Evolutionary conservation across 2,797 vertebrate species (phyloP).

Genomic region (Girardinus metallicus): DNA sequence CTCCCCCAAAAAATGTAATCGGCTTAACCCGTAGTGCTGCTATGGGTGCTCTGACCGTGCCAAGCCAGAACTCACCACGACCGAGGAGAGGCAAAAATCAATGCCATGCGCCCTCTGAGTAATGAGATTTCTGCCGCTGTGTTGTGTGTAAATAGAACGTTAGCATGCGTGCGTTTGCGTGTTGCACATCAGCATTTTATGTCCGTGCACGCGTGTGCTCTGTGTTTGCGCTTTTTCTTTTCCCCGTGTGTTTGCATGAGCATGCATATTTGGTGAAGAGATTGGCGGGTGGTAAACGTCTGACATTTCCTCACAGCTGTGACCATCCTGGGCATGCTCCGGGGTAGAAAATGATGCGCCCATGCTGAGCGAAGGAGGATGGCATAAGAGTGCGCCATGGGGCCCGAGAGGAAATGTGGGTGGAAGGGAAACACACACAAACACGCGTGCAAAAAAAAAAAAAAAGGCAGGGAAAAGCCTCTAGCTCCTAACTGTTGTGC

Average conservation of each 20-base stretch:
- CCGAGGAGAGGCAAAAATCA: slow-evolving; percentile 73
- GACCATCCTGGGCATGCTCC: slow-evolving; percentile 71
- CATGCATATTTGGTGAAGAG: slow-evolving; percentile 62
- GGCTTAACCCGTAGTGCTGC: slow-evolving; percentile 74
- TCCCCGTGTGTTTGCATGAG: slow-evolving; percentile 31
- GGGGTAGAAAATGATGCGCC: slow-evolving; percentile 70
- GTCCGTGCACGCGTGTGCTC: slow-evolving; percentile 20
- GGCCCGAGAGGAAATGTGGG: slow-evolving; percentile 11
- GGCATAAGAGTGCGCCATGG: slow-evolving; percentile 37
- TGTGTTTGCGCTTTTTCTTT: slow-evolving; percentile 29
- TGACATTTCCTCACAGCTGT: slow-evolving; percentile 81
- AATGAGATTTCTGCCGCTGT: slow-evolving; percentile 71
- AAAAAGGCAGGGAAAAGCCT: slow-evolving; percentile 42
- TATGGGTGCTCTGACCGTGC: slow-evolving; percentile 60
- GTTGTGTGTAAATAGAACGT: slow-evolving; percentile 40
- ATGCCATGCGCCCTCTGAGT: slow-evolving; percentile 68
- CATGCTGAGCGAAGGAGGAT: slow-evolving; percentile 44
- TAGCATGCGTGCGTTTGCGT: slow-evolving; percentile 20
- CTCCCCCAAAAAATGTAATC: slow-evolving; percentile 70
- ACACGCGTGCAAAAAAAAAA: too few species aligned
- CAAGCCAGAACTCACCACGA: slow-evolving; percentile 74
- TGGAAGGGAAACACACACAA: not conserved
- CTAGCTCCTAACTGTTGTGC: slow-evolving; percentile 67
- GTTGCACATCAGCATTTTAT: slow-evolving; percentile 9
- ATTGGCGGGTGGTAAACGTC: slow-evolving; percentile 74